Base-by-base conservation (phyloP, 37 sponge, comb jelly and placozoan genomes). In the Mnemiopsis leidyi region DNA sequence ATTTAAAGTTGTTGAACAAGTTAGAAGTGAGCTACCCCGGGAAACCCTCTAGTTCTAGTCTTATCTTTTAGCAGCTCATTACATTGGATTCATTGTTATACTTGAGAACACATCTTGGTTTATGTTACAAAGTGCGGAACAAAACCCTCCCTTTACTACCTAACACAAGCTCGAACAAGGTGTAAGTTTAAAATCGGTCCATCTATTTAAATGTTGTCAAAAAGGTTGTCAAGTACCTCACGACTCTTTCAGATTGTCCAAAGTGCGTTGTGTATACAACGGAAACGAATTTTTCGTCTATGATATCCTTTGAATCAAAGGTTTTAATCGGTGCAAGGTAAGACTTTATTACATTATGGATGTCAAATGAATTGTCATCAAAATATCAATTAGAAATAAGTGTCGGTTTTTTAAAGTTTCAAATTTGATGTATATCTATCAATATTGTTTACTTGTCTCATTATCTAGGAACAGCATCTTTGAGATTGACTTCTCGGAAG, bases 281-380 rank as follows among this genome's bases (percentile, higher is more conserved):
- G 33, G 79, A 77, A 31, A 77, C 79, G 36, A 77, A 77, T 32
- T 77, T 77, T 34, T 31, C 79, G 26, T 77, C 79, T 31, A 77
- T 77, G 32, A 31, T 77, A 77, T 77, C 79, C 79, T 77, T 77
- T 77, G 79, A 77, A 77, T 77, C 79, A 77, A 77, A 77, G 79
- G 79, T 77, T 77, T 32, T 77, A 32, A 77, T 77, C 33, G 79
- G 79, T 77, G 79, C 79, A 32, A 77, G 61, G 61, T 48, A 48
- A 5, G 61, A n/a, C n/a, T n/a, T n/a, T n/a, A n/a, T n/a, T n/a
- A n/a, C n/a, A n/a, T n/a, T n/a, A n/a, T n/a, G n/a, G n/a, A n/a
- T n/a, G n/a, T n/a, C n/a, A n/a, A n/a, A n/a, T n/a, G n/a, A n/a
- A n/a, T n/a, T n/a, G n/a, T n/a, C n/a, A n/a, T n/a, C n/a, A n/a